Conservation (phyloP, 1,140 invertebrate genomes). For the Chrysopa pallens region DNA sequence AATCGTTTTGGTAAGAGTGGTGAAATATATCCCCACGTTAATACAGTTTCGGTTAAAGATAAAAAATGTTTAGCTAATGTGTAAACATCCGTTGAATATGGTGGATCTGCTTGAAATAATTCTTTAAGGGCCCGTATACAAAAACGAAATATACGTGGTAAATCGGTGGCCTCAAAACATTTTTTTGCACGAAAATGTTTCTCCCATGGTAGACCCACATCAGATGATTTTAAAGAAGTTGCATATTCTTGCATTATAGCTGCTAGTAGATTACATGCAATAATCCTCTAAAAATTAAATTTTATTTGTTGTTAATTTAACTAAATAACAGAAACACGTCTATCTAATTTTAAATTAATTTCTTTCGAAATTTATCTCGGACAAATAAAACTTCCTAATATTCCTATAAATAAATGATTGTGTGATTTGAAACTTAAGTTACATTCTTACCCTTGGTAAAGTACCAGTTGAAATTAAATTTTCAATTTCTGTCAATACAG, state of each 20-base stretch:
- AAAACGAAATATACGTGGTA: conserved; percentile 55
- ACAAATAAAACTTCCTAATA: no score
- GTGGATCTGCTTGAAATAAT: conserved; percentile 18
- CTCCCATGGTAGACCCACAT: conserved; percentile 72
- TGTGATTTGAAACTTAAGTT: no score
- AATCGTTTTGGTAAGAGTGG: conserved; percentile 42
- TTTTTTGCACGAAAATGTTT: conserved; percentile 69
- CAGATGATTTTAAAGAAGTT: conserved; percentile 63
- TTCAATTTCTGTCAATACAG: conserved; percentile 56
- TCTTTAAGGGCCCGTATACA: conserved; percentile 17
- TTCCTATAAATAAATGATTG: no score
- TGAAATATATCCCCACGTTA: conserved; percentile 19
- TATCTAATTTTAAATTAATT: no score
- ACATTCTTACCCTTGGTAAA: conserved; percentile 29
- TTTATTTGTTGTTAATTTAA: no score
- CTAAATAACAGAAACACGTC: no score
- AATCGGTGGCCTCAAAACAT: conserved; percentile 61
- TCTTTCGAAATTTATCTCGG: no score
- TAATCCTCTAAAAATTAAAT: conserved; percentile 31
- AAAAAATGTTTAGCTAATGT: conserved; percentile 15
- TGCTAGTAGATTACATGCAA: conserved; percentile 65
- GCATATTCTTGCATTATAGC: conserved; percentile 77
- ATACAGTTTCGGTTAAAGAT: conserved; percentile 15
- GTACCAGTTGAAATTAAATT: conserved; percentile 45
- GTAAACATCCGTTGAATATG: conserved; percentile 12